Evolutionary conservation across 2,888 invertebrate species (phyloP).

Genomic region (Minunthozetes semirufus): DNA sequence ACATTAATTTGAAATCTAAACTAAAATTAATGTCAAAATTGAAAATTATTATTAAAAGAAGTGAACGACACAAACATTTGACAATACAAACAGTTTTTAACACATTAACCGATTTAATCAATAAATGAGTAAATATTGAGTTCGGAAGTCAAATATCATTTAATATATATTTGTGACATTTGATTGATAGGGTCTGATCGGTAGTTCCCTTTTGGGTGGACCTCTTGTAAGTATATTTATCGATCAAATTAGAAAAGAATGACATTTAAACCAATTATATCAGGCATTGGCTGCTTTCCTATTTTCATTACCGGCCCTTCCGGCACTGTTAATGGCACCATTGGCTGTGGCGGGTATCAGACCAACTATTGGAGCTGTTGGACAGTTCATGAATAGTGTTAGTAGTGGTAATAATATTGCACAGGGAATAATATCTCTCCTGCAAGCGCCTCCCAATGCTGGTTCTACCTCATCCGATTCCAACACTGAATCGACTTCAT

Average conservation of each 20-base stretch:
- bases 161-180: background rate
- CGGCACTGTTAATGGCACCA: slow-evolving; percentile 33
- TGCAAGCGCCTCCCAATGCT: slow-evolving; percentile 2
- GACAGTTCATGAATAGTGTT: slow-evolving; percentile 1
- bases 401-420: background rate
- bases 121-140: background rate
- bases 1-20: no score
- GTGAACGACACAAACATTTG: no score
- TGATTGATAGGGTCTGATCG: background rate
- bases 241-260: background rate
- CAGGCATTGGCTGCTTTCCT: slow-evolving; percentile 35
- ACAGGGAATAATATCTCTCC: background rate
- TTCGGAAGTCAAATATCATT: background rate
- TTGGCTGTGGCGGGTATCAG: slow-evolving; percentile 33
- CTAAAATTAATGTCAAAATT: no score
- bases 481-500: background rate
- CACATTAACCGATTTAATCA: no score
- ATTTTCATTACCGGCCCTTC: slow-evolving; percentile 26
- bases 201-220: slow-evolving; percentile 15
- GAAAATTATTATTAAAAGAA: no score
- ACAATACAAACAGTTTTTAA: no score
- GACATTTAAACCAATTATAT: background rate
- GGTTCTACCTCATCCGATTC: background rate
- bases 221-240: background rate
- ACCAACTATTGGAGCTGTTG: slow-evolving; percentile 30